Evolutionary conservation across 1,140 invertebrate species (phyloP).

Genomic region (Meloidogyne exigua): DNA sequence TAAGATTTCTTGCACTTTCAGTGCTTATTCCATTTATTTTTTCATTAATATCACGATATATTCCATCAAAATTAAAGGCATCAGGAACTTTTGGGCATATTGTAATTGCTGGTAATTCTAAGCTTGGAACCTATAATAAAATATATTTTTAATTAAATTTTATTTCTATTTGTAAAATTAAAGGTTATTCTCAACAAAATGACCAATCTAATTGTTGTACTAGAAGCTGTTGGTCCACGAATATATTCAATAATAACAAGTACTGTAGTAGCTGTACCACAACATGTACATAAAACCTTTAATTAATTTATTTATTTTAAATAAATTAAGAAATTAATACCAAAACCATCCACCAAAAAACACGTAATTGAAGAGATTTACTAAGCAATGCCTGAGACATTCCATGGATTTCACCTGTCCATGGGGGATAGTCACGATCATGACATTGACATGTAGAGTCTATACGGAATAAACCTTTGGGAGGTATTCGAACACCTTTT

Average conservation of each 20-base stretch:
- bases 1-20: conserved; percentile 10
- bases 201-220: conserved; percentile 56
- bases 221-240: conserved; percentile 58
- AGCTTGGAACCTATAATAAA: conserved; percentile 30
- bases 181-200: no score
- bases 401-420: conserved; percentile 61
- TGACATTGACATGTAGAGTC: conserved; percentile 52
- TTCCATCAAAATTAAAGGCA: conserved; percentile 51
- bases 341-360: conserved; percentile 54
- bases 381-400: conserved; percentile 53
- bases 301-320: background rate
- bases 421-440: conserved; percentile 52
- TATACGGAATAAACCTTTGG: background rate
- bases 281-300: conserved; percentile 45
- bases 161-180: no score
- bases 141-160: background rate
- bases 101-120: conserved; percentile 56
- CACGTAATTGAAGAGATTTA: conserved; percentile 40
- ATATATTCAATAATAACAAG: conserved; percentile 58
- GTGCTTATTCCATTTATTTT: background rate
- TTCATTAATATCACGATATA: conserved; percentile 47
- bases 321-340: background rate
- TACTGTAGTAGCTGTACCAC: conserved; percentile 50
- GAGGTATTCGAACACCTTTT: background rate
- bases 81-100: conserved; percentile 60